Evolutionary conservation across 2,888 invertebrate species (phyloP).

Genomic region (Pseudolycoriella hygida): DNA sequence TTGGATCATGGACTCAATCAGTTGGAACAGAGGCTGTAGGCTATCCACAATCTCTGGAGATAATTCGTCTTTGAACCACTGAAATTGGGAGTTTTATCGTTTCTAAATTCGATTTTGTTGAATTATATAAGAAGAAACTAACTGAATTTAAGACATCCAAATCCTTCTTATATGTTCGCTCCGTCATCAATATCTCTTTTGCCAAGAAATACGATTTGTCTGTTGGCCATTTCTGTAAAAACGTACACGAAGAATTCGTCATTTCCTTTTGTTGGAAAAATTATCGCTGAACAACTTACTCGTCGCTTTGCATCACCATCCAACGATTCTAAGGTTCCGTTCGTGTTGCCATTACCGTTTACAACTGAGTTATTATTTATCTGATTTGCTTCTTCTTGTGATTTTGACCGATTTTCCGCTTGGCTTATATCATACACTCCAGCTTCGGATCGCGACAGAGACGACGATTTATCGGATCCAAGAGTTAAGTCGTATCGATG

Average conservation of each 20-base stretch:
- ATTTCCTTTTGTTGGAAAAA: slow-evolving; percentile 3
- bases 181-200: slow-evolving; percentile 90
- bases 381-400: slow-evolving; percentile 1
- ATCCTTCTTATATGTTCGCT: slow-evolving; percentile 87
- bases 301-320: slow-evolving; percentile 1
- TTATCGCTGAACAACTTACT: neutral
- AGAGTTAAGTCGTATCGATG: slow-evolving; percentile 25
- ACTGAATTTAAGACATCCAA: slow-evolving; percentile 80
- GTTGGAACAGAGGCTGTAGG: slow-evolving; percentile 34
- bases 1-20: slow-evolving; percentile 67
- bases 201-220: slow-evolving; percentile 68
- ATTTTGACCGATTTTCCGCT: slow-evolving; percentile 24
- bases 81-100: too few relatives aligned
- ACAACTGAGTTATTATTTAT: neutral
- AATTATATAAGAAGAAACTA: too few relatives aligned
- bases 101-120: too few relatives aligned
- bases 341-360: neutral
- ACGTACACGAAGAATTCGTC: slow-evolving; percentile 7
- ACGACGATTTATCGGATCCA: slow-evolving; percentile 28
- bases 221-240: slow-evolving; percentile 39
- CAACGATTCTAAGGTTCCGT: slow-evolving; percentile 2
- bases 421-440: slow-evolving; percentile 28
- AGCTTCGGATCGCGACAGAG: slow-evolving; percentile 26
- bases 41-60: slow-evolving; percentile 36
- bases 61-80: slow-evolving; percentile 61